Evolutionary conservation across 2,113 vertebrate species (phyloP).

Genomic region (Lethenteron reissneri): DNA sequence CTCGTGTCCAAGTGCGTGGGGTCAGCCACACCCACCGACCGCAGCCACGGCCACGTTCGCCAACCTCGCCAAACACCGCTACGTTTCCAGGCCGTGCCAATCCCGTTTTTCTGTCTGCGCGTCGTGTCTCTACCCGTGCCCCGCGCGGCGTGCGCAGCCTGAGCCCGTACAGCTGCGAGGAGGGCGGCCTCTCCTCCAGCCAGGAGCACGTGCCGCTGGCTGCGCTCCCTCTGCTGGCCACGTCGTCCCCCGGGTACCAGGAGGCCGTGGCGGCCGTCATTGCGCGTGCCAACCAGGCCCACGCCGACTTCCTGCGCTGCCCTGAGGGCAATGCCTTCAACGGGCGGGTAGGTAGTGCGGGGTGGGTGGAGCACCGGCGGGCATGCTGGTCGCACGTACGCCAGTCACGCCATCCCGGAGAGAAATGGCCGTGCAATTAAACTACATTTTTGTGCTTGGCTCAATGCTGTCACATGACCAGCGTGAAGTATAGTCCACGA

Average conservation of each 20-base stretch:
- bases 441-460: no score
- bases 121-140: no score
- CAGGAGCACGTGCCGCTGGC: conserved; percentile 93
- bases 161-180: conserved; percentile 79
- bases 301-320: conserved; percentile 63
- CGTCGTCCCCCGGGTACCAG: conserved; percentile 78
- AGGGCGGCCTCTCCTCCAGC: conserved; percentile 76
- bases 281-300: conserved; percentile 69
- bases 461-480: no score
- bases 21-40: conserved; percentile 26
- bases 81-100: conserved; percentile 71
- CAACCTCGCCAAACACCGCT: conserved; percentile 67
- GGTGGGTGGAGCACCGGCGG: no score
- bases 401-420: no score
- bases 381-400: no score
- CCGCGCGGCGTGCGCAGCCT: conserved; percentile 29
- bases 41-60: conserved; percentile 55
- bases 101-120: conserved; percentile 69
- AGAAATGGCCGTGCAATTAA: no score
- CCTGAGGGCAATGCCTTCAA: conserved; percentile 53
- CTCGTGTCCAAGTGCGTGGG: conserved; percentile 75
- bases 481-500: no score
- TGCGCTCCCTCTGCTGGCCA: conserved; percentile 69
- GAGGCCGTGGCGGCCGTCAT: conserved; percentile 74
- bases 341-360: conserved; percentile 47